Conservation (phyloP, 1,140 invertebrate species). For the Choristoneura fumiferana region DNA sequence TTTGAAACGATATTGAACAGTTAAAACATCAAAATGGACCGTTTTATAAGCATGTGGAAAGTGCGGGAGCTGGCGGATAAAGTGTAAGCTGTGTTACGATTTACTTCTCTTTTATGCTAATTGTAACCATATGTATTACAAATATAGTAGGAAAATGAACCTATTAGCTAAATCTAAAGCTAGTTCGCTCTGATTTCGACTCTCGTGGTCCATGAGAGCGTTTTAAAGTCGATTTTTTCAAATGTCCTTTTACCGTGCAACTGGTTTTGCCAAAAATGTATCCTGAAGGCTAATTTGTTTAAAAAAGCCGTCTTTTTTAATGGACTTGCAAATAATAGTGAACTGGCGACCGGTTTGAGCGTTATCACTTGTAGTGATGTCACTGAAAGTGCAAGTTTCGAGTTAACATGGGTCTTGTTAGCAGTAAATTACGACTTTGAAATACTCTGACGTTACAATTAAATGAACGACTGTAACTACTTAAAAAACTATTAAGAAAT, state of each 20-base stretch:
- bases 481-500: too few species aligned
- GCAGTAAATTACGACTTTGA: too few species aligned
- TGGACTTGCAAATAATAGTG: not conserved
- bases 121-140: conserved; percentile 48
- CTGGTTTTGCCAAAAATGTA: conserved; percentile 13
- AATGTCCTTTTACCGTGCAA: not conserved
- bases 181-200: conserved; percentile 2
- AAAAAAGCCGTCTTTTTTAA: not conserved
- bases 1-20: conserved; percentile 35
- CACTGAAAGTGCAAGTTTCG: not conserved
- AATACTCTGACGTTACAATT: too few species aligned
- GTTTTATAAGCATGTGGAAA: conserved; percentile 94
- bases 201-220: too few species aligned
- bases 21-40: conserved; percentile 78
- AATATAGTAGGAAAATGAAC: conserved; percentile 29
- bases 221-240: not conserved
- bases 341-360: not conserved
- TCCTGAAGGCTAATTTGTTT: not conserved
- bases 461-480: too few species aligned
- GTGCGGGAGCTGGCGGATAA: conserved; percentile 95
- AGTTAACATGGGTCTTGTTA: not conserved
- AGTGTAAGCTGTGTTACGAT: conserved; percentile 88
- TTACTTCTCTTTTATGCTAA: conserved; percentile 61
- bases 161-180: conserved; percentile 27
- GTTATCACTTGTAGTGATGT: not conserved